Conservation (phyloP, 2,113 vertebrate species). For the Chelonoidis abingdonii region DNA sequence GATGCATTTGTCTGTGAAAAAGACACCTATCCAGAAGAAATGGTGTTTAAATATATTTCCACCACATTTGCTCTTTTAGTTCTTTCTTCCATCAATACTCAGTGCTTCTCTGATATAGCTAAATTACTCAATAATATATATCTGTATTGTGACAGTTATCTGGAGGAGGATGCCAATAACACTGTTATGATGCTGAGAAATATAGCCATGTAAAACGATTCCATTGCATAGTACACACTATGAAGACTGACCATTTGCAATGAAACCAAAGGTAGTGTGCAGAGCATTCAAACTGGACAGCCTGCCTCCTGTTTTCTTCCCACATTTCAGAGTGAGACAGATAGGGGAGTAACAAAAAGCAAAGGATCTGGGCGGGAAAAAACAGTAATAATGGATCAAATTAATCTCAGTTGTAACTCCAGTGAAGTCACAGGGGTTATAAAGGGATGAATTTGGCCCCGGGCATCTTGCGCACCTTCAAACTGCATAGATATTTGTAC, state of each 20-base stretch:
- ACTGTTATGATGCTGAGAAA: background rate
- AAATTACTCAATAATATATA: background rate
- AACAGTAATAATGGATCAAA: background rate
- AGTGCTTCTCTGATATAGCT: background rate
- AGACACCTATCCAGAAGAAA: background rate
- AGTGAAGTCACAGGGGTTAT: background rate
- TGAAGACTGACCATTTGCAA: background rate
- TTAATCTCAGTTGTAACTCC: background rate
- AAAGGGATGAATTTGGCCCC: background rate
- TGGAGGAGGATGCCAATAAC: background rate
- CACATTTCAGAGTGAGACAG: background rate
- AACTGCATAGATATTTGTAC: background rate
- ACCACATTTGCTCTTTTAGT: background rate
- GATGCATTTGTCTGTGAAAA: background rate
- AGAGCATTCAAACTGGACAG: background rate
- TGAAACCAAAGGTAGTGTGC: background rate
- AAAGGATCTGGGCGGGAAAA: background rate
- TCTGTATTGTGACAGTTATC: background rate
- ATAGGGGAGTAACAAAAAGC: background rate
- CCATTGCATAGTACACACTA: background rate
- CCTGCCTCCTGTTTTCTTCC: background rate
- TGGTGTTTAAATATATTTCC: background rate
- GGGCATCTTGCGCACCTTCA: background rate
- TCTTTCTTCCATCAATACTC: background rate
- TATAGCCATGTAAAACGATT: background rate